phyloP scores from a whole-genome alignment of 2,797 vertebrate species.

The Setipinna tenuifilis region DNA sequence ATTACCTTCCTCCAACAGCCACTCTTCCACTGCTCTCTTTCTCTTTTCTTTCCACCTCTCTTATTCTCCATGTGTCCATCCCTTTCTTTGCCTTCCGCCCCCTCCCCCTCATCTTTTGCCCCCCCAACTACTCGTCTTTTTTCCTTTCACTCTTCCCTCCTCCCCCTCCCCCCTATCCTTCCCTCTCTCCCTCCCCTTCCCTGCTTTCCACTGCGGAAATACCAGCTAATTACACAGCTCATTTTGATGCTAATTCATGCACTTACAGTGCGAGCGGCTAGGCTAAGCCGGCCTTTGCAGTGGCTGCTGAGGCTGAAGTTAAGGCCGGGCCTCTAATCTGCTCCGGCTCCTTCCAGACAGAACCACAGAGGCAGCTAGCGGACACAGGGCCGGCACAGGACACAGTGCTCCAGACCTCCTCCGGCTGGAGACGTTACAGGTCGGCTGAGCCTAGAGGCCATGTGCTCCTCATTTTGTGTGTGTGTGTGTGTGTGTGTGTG shows the following conservation, averaged over 20 bases:
- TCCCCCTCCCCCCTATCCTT: background rate
- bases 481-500: background rate
- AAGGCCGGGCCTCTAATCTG: conserved; percentile 11
- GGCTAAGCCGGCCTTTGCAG: conserved; percentile 34
- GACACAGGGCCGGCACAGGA: background rate
- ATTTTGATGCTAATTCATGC: conserved; percentile 54
- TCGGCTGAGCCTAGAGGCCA: background rate
- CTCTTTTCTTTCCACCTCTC: background rate
- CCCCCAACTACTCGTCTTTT: background rate
- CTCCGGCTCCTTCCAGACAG: conserved; percentile 28
- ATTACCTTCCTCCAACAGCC: background rate
- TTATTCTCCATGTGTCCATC: background rate
- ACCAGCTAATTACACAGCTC: conserved; percentile 53
- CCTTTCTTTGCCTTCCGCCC: background rate
- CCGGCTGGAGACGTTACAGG: background rate
- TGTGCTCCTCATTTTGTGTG: background rate
- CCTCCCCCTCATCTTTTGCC: background rate
- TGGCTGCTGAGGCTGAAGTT: background rate
- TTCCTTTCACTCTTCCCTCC: background rate
- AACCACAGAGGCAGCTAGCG: background rate
- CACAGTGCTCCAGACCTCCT: background rate
- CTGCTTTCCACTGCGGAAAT: conserved; percentile 40
- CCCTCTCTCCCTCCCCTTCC: conserved; percentile 1
- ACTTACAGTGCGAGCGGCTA: conserved; percentile 31
- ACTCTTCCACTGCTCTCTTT: background rate